A percentile compares a stretch with the other conserved stretches of the same genome.
Evolutionary conservation across 2,113 vertebrate genomes (phyloP).

Genomic region (Cyanocitta stelleri): DNA sequence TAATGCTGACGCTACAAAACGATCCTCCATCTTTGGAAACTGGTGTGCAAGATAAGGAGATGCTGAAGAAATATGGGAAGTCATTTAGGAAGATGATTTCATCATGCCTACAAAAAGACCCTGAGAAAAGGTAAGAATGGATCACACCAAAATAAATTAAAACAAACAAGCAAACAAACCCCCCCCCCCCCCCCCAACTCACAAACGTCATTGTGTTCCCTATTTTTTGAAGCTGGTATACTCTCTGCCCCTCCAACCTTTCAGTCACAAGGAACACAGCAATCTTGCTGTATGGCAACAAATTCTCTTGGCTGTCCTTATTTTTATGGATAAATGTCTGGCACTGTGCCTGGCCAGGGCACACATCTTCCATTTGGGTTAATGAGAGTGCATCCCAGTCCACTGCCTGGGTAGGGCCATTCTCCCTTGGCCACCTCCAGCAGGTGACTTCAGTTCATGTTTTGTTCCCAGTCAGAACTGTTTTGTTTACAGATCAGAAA

Average conservation of each 20-base stretch:
- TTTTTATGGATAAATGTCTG: neutral
- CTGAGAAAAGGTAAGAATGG: slow-evolving; percentile 88
- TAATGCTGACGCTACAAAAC: slow-evolving; percentile 98
- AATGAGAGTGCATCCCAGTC: slow-evolving; percentile 22
- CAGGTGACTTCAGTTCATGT: slow-evolving; percentile 7
- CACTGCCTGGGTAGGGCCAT: neutral
- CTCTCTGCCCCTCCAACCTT: neutral
- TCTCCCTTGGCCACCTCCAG: neutral
- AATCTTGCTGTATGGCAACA: neutral
- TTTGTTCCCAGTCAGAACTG: neutral
- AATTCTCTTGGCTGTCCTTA: neutral
- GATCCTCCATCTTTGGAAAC: slow-evolving; percentile 96
- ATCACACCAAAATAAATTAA: neutral
- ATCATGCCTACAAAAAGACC: slow-evolving; percentile 95
- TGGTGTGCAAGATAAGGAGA: slow-evolving; percentile 95
- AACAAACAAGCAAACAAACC: neutral
- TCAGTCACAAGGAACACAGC: neutral
- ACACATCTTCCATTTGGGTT: neutral
- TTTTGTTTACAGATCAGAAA: neutral
- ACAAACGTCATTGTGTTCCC: neutral
- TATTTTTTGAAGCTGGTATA: neutral
- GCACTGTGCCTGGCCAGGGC: neutral
- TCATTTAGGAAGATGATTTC: slow-evolving; percentile 99
- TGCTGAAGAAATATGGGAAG: slow-evolving; percentile 98
- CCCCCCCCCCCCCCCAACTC: accelerated